Percentiles rank a stretch among this genome's conserved stretches.
Evolutionary conservation across 2,113 vertebrate species (phyloP).

Genomic region (Pseudopipra pipra): DNA sequence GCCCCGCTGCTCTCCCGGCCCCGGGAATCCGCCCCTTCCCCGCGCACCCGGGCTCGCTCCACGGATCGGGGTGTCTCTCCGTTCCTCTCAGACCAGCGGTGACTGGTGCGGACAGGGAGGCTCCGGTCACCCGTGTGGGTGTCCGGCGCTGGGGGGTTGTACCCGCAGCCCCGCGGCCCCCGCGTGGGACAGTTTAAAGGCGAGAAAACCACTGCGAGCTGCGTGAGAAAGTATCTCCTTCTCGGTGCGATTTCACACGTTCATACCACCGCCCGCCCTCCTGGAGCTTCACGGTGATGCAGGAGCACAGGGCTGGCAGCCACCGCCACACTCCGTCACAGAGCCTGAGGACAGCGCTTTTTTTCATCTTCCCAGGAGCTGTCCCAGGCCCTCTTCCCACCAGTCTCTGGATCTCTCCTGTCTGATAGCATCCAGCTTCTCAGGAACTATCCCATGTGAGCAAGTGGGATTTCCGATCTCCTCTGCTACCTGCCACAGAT

Average conservation of each 20-base stretch:
- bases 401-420: neutral
- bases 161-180: neutral
- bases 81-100: neutral
- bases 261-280: neutral
- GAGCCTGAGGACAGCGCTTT: neutral
- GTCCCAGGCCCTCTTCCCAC: neutral
- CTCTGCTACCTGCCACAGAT: neutral
- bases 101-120: neutral
- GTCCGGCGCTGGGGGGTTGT: neutral
- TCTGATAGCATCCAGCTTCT: neutral
- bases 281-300: neutral
- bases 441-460: neutral
- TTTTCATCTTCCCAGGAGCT: neutral
- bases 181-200: neutral
- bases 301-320: neutral
- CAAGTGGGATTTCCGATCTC: neutral
- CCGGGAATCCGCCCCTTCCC: neutral
- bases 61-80: neutral
- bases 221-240: neutral
- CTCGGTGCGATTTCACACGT: neutral
- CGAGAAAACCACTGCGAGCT: neutral
- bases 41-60: neutral
- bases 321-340: neutral
- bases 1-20: neutral
- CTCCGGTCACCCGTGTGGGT: neutral